A percentile compares a stretch with the other conserved stretches of the same genome.
Conservation (phyloP, 2,113 vertebrate species). For the Heterochromis multidens region DNA sequence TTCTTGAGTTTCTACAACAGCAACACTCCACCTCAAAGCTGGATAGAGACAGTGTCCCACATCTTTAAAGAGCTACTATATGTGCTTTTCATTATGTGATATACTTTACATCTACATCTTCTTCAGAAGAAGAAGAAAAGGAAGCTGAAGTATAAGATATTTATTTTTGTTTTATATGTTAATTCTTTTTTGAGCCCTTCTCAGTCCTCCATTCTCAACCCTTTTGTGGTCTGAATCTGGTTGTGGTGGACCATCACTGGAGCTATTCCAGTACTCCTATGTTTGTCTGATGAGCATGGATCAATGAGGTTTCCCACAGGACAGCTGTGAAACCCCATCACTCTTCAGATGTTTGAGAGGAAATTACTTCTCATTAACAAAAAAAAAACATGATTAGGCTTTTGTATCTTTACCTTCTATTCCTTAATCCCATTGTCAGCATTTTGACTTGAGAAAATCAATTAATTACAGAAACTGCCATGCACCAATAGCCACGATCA, state of each 20-base stretch:
- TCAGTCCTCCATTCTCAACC: too few relatives aligned
- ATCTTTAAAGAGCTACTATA: too few relatives aligned
- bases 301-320: background rate
- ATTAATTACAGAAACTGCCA: background rate
- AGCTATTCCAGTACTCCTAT: rapidly evolving
- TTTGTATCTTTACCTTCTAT: background rate
- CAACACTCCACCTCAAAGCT: too few relatives aligned
- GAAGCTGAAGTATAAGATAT: background rate
- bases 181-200: too few relatives aligned
- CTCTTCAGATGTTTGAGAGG: background rate
- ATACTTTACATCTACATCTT: background rate
- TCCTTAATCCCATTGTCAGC: background rate
- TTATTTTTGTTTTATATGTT: too few relatives aligned
- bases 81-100: background rate
- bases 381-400: background rate
- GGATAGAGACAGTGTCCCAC: too few relatives aligned
- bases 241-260: background rate
- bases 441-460: background rate
- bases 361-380: background rate
- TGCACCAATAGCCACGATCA: background rate
- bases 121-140: background rate
- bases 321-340: background rate
- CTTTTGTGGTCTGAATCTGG: background rate
- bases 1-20: too few relatives aligned
- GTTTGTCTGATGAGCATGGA: background rate